Evolutionary conservation across 2,888 invertebrate species (phyloP), one percentile per base, ranked within the genome.

Genomic region (Mythimna loreyi): DNA sequence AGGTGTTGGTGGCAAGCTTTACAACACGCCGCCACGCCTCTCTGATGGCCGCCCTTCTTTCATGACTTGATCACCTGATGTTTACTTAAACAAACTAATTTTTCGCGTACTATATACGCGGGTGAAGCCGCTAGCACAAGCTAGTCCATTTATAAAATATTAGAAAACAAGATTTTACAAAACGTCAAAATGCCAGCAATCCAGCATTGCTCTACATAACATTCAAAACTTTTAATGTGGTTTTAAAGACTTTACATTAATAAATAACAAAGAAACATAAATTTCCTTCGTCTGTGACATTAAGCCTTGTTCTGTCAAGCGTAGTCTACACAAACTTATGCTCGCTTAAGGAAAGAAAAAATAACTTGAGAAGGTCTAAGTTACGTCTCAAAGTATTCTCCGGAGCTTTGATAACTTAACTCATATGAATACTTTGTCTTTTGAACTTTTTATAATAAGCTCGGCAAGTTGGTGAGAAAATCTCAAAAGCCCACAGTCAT

Each of bases 331-430:
- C 21, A 72, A 68, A 19, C 30, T n/a, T 68, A 53, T 2, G 28
- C 30, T 33, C 21, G 30, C 23, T 49, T 19, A 2, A n/a, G 25
- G 6, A 73, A 30, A 36, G 28, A 40, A 47, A 52, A 53, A 47
- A 67, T 30, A 40, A 30, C 19, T 36, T 36, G 11, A 11, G 6
- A 1, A 25, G n/a, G 23, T 52, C 21, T 16, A 47, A n/a, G 19
- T 52, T 13, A 50, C 33, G 36, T 36, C 52, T 67, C 28, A 75
- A 76, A 70, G 47, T 53, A 67, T 67, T 53, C 75, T 53, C 53
- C 36, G 9, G 36, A 36, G 52, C 75, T 69, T 69, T 75, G 75
- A 75, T 70, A 75, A 75, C 75, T 75, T 53, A 53, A 45, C 68
- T 67, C 68, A 53, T 75, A 76, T 55, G 53, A 55, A 75, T 47